Evolutionary conservation across 2,113 vertebrate species (phyloP), one percentile per base, ranked within the genome.

Genomic region (Xenus cinereus): DNA sequence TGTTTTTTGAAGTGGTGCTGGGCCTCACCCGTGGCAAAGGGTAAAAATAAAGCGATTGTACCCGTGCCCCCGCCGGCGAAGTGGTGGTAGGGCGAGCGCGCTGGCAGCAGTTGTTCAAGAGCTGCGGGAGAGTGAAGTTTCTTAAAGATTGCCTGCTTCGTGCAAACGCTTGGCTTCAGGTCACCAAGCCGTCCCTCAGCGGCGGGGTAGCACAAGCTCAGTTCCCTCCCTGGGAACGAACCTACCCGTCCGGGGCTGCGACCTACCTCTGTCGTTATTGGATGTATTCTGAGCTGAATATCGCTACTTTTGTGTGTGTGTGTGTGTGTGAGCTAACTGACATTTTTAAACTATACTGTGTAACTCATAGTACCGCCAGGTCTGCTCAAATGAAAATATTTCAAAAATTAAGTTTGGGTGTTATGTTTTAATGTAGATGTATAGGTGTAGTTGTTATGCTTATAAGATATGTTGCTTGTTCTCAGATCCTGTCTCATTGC

Each of bases 121-220:
- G 48, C 57, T 77, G 59, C 23, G 3, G 10, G 4, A 9, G 9
- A 15, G 23, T 6, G 1, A 1, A 62, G 62, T 35, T 51, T 39
- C 35, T 56, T 5, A 2, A 54, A 14, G 7, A 0, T 8, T 1
- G 10, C n/a, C 30, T 9, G 14, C 30, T 17, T 18, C 2, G 0
- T 14, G 39, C 32, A 8, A 6, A 4, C 5, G 2, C 30, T 41
- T 35, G 5, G 4, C 45, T 1, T 12, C 20, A 0, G 4, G 1
- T 8, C 23, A 9, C 22, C 6, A 1, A 2, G 43, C 43, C 16
- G 30, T 11, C 35, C 17, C 37, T 13, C 35, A 2, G 0, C 0
- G 18, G 23, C 2, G 4, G 2, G 14, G 16, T 15, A 19, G 13
- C 39, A 2, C 32, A 4, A 9, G 30, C 24, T 14, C 32, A 1